Base-by-base conservation (phyloP, 2,797 vertebrate species). In the Gymnoscopelus braueri region DNA sequence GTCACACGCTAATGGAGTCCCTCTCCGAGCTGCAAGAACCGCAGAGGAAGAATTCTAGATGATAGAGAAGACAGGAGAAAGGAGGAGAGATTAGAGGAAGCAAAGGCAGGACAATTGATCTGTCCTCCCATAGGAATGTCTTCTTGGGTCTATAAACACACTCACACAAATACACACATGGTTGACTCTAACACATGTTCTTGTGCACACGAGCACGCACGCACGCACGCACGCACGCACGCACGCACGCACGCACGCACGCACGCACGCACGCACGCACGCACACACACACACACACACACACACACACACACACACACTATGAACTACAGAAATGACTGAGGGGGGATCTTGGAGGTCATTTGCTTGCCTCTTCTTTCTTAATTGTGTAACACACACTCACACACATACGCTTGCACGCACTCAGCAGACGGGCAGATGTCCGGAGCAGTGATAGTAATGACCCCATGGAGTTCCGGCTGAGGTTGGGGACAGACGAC, bases 391-490 rank as follows among this genome's bases (percentile, higher is more conserved):
- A 8, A 65, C 63, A 56, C 35, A 39, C 19, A 47, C 35, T 55
- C 35, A 29, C 54, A 44, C 58, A 67, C 44, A 66, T 44, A 58
- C 35, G 49, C 54, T 59, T 56, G 15, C 24, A 39, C 58, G 11
- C n/a, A 4, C 58, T 12, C 14, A 69, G 56, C 51, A 72, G 47
- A 67, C 26, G 1, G 44, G 62, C 75, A 74, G 61, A 76, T 78
- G 64, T 73, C 63, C 54, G 53, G 53, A 61, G 72, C 19, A 2
- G 15, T 13, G 29, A 49, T 57, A 9, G 39, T 65, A 61, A 84
- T 72, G 67, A 67, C 73, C 67, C 62, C 35, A 7, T 26, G 39
- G 63, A 60, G 65, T 69, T 81, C 82, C 52, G 35, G 77, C 3
- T 39, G 59, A n/a, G 60, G 29, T 60, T 39, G 39, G 35, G 35